phyloP scores from a whole-genome alignment of 2,797 vertebrate species.

The Tangara arthus region DNA sequence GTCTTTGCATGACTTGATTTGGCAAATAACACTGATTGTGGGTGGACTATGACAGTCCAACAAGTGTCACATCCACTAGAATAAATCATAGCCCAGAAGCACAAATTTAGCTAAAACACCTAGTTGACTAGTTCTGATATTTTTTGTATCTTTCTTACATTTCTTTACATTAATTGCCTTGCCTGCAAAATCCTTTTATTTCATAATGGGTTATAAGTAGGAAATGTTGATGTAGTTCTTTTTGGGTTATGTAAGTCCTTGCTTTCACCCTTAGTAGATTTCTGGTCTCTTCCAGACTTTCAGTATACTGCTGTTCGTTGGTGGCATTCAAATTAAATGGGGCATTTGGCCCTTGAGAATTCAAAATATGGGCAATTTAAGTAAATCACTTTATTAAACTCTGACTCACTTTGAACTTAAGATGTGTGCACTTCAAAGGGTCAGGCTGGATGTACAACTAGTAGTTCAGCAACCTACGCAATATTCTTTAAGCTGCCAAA shows the following conservation, averaged over 20 bases:
- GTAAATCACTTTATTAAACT: conserved; percentile 31
- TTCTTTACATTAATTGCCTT: not conserved
- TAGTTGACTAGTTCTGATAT: not conserved
- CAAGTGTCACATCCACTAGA: not conserved
- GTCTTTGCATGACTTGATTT: conserved; percentile 60
- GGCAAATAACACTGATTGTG: conserved; percentile 34
- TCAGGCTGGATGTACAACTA: not conserved
- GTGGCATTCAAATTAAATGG: conserved; percentile 7
- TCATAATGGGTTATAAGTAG: not conserved
- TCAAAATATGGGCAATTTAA: conserved; percentile 8
- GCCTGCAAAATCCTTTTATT: not conserved
- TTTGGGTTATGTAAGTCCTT: not conserved
- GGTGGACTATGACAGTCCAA: conserved; percentile 1
- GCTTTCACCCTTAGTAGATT: not conserved
- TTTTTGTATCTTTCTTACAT: not conserved
- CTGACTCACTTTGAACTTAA: conserved; percentile 15
- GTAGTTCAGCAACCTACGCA: not conserved
- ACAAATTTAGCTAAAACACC: not conserved
- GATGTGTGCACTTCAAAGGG: not conserved
- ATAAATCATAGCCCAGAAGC: not conserved
- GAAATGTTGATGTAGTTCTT: not conserved
- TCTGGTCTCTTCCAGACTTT: not conserved
- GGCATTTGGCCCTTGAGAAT: not conserved
- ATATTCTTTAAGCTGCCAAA: conserved; percentile 21
- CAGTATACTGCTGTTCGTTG: not conserved